These are phyloP conservation scores for Galaxias olidus DNA, from an alignment of 2,797 vertebrate genomes.

Conservation along the genomic window DNA sequence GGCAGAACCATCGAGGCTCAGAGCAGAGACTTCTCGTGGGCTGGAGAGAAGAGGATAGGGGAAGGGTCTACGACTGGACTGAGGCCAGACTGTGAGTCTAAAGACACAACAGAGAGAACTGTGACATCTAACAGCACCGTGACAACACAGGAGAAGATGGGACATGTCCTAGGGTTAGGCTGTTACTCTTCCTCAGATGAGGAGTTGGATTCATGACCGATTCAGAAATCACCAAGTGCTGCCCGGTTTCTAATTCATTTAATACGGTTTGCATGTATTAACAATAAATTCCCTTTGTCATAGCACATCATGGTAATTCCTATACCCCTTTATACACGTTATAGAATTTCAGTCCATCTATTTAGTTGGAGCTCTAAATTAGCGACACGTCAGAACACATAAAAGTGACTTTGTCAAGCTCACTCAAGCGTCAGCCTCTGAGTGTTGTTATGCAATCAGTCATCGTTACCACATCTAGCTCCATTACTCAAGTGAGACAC, in stretches of 20 bases:
- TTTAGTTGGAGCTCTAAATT: no score
- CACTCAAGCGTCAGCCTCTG: background rate
- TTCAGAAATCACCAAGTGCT: background rate
- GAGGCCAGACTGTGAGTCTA: background rate
- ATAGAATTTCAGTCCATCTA: no score
- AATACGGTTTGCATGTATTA: no score
- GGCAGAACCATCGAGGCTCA: slow-evolving; percentile 18
- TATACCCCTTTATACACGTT: no score
- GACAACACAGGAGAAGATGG: slow-evolving; percentile 15
- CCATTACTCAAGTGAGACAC: slow-evolving; percentile 21
- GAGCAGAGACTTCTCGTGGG: background rate
- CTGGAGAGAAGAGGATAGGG: background rate
- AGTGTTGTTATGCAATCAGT: slow-evolving; percentile 34
- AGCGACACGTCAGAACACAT: no score
- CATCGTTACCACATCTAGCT: slow-evolving; percentile 51
- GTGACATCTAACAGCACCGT: slow-evolving; percentile 6
- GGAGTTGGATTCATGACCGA: slow-evolving; percentile 45
- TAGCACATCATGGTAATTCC: no score
- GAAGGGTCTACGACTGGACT: background rate
- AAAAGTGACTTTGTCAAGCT: no score
- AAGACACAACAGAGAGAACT: slow-evolving; percentile 7
- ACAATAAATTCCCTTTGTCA: no score
- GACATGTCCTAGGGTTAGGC: slow-evolving; percentile 65
- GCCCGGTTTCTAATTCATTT: no score
- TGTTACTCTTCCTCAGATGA: slow-evolving; percentile 78